These are phyloP conservation scores for Phthorimaea operculella DNA, from an alignment of 1,140 invertebrate genomes.

Conservation along the genomic window DNA sequence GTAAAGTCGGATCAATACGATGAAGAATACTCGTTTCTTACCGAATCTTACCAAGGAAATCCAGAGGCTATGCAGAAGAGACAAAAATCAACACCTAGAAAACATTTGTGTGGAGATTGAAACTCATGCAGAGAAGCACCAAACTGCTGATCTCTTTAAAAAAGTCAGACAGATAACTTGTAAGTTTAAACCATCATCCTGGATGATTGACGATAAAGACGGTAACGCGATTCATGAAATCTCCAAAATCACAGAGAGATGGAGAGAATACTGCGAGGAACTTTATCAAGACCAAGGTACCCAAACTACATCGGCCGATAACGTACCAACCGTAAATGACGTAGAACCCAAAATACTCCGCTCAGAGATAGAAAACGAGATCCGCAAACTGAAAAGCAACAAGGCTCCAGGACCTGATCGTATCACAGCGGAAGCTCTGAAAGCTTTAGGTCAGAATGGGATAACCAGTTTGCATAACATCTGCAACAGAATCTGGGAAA, in stretches of 20 bases:
- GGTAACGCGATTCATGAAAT: slow-evolving; percentile 7
- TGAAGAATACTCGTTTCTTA: no score
- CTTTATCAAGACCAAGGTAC: no score
- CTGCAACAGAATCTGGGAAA: slow-evolving; percentile 7
- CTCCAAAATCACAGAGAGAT: slow-evolving; percentile 8
- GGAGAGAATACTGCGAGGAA: slow-evolving; percentile 15
- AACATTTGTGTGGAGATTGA: no score
- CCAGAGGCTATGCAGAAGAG: no score
- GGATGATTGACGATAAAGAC: no score
- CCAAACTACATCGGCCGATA: background rate
- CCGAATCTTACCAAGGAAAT: no score
- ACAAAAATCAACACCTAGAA: no score
- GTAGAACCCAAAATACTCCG: slow-evolving; percentile 10
- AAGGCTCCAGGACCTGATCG: slow-evolving; percentile 10
- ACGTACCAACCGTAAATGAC: background rate
- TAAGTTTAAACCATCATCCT: no score
- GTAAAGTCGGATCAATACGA: no score
- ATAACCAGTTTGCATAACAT: background rate
- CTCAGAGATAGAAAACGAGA: slow-evolving; percentile 6
- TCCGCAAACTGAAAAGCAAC: slow-evolving; percentile 7
- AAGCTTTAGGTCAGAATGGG: slow-evolving; percentile 5
- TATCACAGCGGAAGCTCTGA: slow-evolving; percentile 9
- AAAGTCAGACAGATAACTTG: no score
- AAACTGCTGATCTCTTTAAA: no score
- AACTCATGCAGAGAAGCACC: no score